These are phyloP conservation scores for Rhizoglyphus robini DNA, from an alignment of 1,140 invertebrate species.

Conservation along the genomic window DNA sequence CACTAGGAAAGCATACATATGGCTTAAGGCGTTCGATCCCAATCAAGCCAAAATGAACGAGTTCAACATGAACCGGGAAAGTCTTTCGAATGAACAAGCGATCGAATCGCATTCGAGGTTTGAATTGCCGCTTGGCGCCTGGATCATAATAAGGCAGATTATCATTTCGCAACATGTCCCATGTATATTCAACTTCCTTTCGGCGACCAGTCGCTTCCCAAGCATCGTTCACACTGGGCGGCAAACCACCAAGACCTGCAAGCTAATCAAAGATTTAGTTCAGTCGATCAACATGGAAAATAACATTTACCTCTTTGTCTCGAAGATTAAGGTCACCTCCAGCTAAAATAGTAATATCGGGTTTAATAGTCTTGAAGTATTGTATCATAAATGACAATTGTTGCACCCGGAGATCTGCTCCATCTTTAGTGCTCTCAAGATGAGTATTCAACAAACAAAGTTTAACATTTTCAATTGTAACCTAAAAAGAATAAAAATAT, in stretches of 20 bases:
- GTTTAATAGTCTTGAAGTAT: constrained; percentile 29
- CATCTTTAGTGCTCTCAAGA: constrained; percentile 44
- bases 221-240: constrained; percentile 38
- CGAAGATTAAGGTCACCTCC: constrained; percentile 47
- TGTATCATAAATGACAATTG: constrained; percentile 39
- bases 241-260: constrained; percentile 34
- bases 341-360: constrained; percentile 39
- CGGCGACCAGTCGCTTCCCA: constrained; percentile 43
- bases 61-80: constrained; percentile 30
- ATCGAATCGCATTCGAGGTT: constrained; percentile 41
- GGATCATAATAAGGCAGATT: constrained; percentile 30
- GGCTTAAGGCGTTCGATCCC: constrained; percentile 41
- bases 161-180: constrained; percentile 43
- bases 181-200: constrained; percentile 42
- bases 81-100: constrained; percentile 39
- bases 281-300: not conserved
- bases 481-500: constrained; percentile 17
- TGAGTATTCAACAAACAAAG: constrained; percentile 44
- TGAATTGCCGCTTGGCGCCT: constrained; percentile 9
- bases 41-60: constrained; percentile 43
- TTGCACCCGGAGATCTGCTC: constrained; percentile 34
- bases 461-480: constrained; percentile 3
- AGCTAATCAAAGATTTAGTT: constrained; percentile 31
- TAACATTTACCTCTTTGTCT: constrained; percentile 41
- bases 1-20: constrained; percentile 44